These are phyloP conservation scores for Porites lutea DNA, from an alignment of 64 coral and sea anemone genomes.

Conservation along the genomic window DNA sequence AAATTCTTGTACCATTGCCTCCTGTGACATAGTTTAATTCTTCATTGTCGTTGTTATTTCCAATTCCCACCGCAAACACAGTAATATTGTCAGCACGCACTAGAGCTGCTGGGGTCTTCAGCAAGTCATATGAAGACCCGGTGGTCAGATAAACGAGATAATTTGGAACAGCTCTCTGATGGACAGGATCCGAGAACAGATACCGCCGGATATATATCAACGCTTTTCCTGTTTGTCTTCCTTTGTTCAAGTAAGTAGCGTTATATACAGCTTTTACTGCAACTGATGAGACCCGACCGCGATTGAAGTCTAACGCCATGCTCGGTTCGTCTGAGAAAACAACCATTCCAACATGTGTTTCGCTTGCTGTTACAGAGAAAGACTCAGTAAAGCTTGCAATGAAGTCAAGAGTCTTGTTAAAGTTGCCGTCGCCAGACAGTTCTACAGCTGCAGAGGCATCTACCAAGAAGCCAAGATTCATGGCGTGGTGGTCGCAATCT, in stretches of 20 bases:
- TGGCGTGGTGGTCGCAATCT: slow-evolving; percentile 20
- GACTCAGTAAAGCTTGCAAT: slow-evolving; percentile 8
- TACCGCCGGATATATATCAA: background rate
- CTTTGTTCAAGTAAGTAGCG: too few relatives aligned
- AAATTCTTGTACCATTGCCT: background rate
- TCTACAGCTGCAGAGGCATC: slow-evolving; percentile 46
- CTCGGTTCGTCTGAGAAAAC: slow-evolving; percentile 15
- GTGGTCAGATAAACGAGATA: background rate
- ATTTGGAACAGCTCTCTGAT: background rate
- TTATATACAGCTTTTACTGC: background rate
- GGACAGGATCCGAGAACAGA: background rate
- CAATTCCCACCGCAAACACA: background rate
- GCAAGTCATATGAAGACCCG: background rate
- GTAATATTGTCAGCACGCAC: background rate
- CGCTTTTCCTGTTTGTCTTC: background rate
- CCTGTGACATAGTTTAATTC: background rate
- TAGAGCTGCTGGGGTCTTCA: background rate
- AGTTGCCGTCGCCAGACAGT: slow-evolving; percentile 3
- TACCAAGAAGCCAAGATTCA: slow-evolving; percentile 36
- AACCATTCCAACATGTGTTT: slow-evolving; percentile 13
- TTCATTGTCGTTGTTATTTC: background rate
- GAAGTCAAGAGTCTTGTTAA: slow-evolving; percentile 33
- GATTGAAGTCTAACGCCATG: slow-evolving; percentile 4
- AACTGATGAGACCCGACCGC: background rate
- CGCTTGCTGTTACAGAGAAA: slow-evolving; percentile 12